Evolutionary conservation across 2,888 invertebrate species (phyloP).

Genomic region (Tridacna crocea): DNA sequence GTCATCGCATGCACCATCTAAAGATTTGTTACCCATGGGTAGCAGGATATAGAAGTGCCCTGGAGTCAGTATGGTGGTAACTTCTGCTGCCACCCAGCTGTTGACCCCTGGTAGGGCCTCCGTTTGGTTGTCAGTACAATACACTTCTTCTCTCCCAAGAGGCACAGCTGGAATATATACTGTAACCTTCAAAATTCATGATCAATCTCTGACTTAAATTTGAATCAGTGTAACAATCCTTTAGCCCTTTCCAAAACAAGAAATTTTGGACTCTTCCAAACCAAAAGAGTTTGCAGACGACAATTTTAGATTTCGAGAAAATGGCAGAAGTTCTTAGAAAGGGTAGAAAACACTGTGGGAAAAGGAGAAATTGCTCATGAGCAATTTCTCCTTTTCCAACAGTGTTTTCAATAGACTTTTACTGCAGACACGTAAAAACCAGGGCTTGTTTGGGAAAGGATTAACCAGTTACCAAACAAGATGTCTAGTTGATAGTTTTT

Average conservation of each 20-base stretch:
- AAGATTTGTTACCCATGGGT: constrained; percentile 76
- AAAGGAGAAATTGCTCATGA: not conserved
- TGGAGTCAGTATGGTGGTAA: constrained; percentile 78
- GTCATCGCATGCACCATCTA: constrained; percentile 44
- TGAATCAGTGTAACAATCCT: too few relatives aligned
- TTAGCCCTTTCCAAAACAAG: too few relatives aligned
- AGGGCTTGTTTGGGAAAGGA: not conserved
- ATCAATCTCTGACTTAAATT: too few relatives aligned
- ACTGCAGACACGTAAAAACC: not conserved
- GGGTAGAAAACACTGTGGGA: not conserved
- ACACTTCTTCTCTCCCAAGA: constrained; percentile 67
- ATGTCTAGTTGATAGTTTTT: too few relatives aligned
- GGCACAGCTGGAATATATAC: constrained; percentile 61
- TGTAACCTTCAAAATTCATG: too few relatives aligned
- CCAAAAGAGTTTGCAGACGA: too few relatives aligned
- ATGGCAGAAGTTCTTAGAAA: too few relatives aligned
- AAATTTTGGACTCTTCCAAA: too few relatives aligned
- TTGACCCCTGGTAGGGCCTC: constrained; percentile 72
- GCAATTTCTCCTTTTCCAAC: not conserved
- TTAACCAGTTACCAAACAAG: too few relatives aligned
- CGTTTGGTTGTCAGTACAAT: constrained; percentile 67
- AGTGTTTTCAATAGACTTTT: too few relatives aligned
- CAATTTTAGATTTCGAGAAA: too few relatives aligned
- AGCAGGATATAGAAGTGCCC: constrained; percentile 81
- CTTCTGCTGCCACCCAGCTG: constrained; percentile 77